Evolutionary conservation across 2,888 invertebrate species (phyloP).

Genomic region (Phyllotreta striolata): DNA sequence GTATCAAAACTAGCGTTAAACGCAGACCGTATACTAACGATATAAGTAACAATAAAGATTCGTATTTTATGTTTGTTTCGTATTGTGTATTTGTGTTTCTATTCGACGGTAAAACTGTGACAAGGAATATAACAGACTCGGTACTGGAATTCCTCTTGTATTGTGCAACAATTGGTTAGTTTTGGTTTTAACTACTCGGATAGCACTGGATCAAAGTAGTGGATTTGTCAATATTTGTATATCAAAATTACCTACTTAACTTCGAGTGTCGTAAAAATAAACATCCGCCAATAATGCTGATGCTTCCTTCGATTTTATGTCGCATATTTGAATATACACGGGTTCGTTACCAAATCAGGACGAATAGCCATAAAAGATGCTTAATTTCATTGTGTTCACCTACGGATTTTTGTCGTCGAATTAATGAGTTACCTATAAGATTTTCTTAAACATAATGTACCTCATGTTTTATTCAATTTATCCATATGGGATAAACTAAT

Average conservation of each 20-base stretch:
- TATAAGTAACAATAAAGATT: slow-evolving; percentile 28
- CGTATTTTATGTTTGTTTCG: slow-evolving; percentile 20
- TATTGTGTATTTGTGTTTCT: slow-evolving; percentile 24
- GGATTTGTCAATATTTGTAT: too few relatives aligned
- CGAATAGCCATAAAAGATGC: not conserved
- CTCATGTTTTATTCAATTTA: too few relatives aligned
- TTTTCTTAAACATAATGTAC: too few relatives aligned
- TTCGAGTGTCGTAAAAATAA: not conserved
- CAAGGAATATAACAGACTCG: slow-evolving; percentile 18
- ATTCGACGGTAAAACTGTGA: slow-evolving; percentile 1
- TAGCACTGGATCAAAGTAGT: too few relatives aligned
- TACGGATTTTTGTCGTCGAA: not conserved
- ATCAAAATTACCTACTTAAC: too few relatives aligned
- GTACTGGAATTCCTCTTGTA: too few relatives aligned
- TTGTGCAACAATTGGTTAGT: too few relatives aligned
- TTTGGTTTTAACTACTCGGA: too few relatives aligned
- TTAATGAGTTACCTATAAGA: too few relatives aligned
- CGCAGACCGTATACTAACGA: slow-evolving; percentile 16
- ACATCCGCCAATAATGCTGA: slow-evolving; percentile 8
- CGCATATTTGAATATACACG: slow-evolving; percentile 6
- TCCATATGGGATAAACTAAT: too few relatives aligned
- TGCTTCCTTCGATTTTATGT: slow-evolving; percentile 8
- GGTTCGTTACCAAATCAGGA: slow-evolving; percentile 4
- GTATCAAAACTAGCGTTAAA: slow-evolving; percentile 23
- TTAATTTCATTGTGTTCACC: slow-evolving; percentile 6